Percentiles rank a stretch among this genome's conserved stretches.
phyloP scores from a whole-genome alignment of 2,797 vertebrate genomes.

The Argyrosomus regius region DNA sequence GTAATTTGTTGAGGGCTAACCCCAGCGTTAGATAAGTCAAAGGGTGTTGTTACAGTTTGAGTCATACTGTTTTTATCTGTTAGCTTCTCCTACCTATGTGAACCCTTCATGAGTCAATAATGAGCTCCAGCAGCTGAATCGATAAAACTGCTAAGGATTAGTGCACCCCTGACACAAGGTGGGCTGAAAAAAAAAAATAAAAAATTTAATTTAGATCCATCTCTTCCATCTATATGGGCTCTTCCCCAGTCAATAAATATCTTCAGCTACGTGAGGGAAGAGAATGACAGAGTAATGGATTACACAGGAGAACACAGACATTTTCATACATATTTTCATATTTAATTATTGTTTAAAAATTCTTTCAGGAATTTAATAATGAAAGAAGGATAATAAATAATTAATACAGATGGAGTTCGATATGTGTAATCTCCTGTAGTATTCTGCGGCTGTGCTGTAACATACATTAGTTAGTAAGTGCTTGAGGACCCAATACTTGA shows the following conservation, averaged over 20 bases:
- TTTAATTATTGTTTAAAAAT: constrained; percentile 22
- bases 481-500: constrained; percentile 29
- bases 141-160: constrained; percentile 65
- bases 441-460: constrained; percentile 24
- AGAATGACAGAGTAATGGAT: constrained; percentile 24
- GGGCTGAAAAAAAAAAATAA: constrained; percentile 18
- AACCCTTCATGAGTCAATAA: constrained; percentile 69
- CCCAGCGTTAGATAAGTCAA: constrained; percentile 12
- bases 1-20: constrained; percentile 27
- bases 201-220: constrained; percentile 24
- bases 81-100: constrained; percentile 44
- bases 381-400: constrained; percentile 20
- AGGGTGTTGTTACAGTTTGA: constrained; percentile 22
- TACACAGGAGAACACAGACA: background rate
- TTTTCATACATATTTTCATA: constrained; percentile 3
- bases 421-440: constrained; percentile 8
- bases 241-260: constrained; percentile 41
- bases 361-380: constrained; percentile 25
- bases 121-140: constrained; percentile 64
- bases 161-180: constrained; percentile 56
- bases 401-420: constrained; percentile 10
- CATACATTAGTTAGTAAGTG: constrained; percentile 24
- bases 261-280: constrained; percentile 6
- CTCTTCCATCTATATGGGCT: constrained; percentile 24
- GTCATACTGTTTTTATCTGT: constrained; percentile 49